Percentiles rank a stretch among this genome's conserved stretches.
Conservation (phyloP, 2,797 vertebrate species). For the Anomalospiza imberbis region DNA sequence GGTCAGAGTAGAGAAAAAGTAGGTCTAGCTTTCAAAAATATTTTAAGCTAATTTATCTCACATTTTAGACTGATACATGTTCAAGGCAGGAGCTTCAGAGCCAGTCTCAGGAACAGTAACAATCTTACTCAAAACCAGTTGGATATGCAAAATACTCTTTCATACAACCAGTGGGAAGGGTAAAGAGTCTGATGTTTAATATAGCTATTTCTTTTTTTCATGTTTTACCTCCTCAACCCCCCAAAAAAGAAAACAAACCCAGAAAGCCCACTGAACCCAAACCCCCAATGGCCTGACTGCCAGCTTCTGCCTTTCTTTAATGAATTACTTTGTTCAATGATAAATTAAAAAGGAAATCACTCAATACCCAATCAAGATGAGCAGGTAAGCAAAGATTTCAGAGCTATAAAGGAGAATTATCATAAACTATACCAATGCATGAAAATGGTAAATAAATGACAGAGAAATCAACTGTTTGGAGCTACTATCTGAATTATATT, state of each 20-base stretch:
- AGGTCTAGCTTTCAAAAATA: slow-evolving; percentile 1
- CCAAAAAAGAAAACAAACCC: neutral
- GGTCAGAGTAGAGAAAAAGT: slow-evolving; percentile 11
- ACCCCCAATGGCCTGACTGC: neutral
- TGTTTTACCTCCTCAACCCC: neutral
- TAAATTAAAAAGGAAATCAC: neutral
- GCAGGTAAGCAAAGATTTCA: neutral
- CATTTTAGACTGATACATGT: neutral
- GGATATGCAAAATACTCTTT: neutral
- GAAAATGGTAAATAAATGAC: neutral
- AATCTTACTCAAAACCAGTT: neutral
- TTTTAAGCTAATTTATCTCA: slow-evolving; percentile 26
- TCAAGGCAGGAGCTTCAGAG: neutral
- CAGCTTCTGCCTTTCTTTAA: neutral
- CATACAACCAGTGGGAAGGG: neutral
- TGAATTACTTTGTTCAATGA: neutral
- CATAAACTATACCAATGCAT: neutral
- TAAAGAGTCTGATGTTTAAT: neutral
- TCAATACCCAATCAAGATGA: neutral
- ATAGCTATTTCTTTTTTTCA: neutral
- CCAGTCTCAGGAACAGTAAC: neutral
- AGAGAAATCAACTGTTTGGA: neutral
- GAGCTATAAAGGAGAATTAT: neutral
- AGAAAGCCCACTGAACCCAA: neutral
- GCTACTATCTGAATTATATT: neutral